Evolutionary conservation across 2,113 vertebrate species (phyloP).

Genomic region (Peromyscus californicus): DNA sequence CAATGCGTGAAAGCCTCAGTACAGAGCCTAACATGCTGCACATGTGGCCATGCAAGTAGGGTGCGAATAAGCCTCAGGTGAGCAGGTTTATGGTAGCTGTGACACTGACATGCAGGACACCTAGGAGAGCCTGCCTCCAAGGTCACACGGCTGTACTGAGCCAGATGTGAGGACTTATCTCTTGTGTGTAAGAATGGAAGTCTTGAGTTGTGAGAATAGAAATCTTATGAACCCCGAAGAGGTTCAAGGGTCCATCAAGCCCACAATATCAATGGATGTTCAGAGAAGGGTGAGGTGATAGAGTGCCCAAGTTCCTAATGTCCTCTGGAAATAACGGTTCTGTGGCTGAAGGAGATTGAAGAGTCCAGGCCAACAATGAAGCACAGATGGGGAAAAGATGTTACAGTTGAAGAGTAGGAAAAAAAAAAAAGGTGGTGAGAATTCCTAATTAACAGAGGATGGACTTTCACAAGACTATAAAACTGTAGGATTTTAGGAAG

Average conservation of each 20-base stretch:
- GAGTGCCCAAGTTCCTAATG: neutral
- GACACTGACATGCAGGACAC: slow-evolving; percentile 61
- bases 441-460: slow-evolving; percentile 26
- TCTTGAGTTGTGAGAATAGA: slow-evolving; percentile 20
- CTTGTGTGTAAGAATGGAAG: slow-evolving; percentile 26
- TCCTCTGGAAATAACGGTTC: slow-evolving; percentile 34
- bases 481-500: slow-evolving; percentile 16
- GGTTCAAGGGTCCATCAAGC: slow-evolving; percentile 55
- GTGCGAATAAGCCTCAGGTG: neutral
- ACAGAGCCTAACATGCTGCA: slow-evolving; percentile 1
- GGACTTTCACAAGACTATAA: slow-evolving; percentile 21
- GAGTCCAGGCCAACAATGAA: neutral
- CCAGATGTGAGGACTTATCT: slow-evolving; percentile 18
- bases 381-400: neutral
- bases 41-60: slow-evolving; percentile 66
- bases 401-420: neutral
- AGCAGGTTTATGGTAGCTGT: neutral
- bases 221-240: slow-evolving; percentile 34
- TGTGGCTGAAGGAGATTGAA: neutral
- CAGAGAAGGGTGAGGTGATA: neutral
- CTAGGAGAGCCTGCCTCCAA: neutral
- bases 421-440: neutral
- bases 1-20: slow-evolving; percentile 28
- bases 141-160: neutral
- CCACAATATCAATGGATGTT: neutral